phyloP scores from a whole-genome alignment of 2,888 invertebrate species.

The Apantesis nais region DNA sequence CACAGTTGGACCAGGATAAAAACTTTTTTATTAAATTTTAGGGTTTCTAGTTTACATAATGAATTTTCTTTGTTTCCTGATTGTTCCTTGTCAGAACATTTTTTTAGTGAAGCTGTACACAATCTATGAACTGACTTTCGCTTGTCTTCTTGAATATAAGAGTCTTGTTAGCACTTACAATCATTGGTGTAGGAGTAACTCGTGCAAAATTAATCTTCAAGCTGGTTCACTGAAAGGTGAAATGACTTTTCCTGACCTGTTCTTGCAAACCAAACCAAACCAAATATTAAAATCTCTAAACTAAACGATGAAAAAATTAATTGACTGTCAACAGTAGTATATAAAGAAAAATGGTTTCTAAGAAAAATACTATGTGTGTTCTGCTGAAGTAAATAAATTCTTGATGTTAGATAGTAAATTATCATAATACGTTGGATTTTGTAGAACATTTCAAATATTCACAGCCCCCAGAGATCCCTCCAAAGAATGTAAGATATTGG shows the following conservation, averaged over 20 bases:
- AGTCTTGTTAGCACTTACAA: too few species aligned
- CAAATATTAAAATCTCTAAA: too few species aligned
- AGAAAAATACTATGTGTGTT: not conserved
- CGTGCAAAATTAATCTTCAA: too few species aligned
- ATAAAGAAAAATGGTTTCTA: not conserved
- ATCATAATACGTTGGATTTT: constrained; percentile 54
- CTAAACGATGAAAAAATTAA: not conserved
- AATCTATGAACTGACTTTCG: too few species aligned
- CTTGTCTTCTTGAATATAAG: too few species aligned
- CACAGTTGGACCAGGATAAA: constrained; percentile 19
- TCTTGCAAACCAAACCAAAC: too few species aligned
- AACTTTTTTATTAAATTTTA: constrained; percentile 10
- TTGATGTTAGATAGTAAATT: constrained; percentile 40
- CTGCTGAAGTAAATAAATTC: constrained; percentile 22
- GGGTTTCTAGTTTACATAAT: constrained; percentile 5
- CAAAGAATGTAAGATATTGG: constrained; percentile 70
- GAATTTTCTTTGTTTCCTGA: not conserved
- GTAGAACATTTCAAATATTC: constrained; percentile 61
- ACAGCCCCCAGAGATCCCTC: constrained; percentile 55
- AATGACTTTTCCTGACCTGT: not conserved
- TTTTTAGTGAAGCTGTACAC: not conserved
- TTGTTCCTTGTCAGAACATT: not conserved
- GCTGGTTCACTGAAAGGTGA: too few species aligned
- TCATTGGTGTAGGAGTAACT: too few species aligned
- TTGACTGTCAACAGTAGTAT: not conserved